phyloP scores from a whole-genome alignment of 2,113 vertebrate genomes.

The Loxodonta africana region DNA sequence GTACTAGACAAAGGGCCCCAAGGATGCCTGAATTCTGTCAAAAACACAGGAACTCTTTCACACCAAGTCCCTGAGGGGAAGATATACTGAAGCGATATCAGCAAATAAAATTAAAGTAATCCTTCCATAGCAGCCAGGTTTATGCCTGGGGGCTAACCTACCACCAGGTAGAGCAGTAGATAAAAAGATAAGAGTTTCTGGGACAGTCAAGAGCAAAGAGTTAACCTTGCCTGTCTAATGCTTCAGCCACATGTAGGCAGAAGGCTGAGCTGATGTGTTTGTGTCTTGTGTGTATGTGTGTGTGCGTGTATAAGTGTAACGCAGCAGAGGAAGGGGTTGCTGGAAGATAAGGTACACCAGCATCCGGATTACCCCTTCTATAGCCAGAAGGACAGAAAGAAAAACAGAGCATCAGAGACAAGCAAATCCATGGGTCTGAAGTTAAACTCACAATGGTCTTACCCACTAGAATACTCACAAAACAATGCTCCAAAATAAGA shows the following conservation, averaged over 20 bases:
- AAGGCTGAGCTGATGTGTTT: not conserved
- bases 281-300: not conserved
- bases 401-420: not conserved
- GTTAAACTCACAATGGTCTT: not conserved
- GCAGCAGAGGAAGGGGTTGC: rapidly evolving
- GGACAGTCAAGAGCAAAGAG: not conserved
- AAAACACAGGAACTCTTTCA: not conserved
- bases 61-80: not conserved
- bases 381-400: not conserved
- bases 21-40: not conserved
- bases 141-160: not conserved
- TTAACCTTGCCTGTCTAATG: not conserved
- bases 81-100: not conserved
- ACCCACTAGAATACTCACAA: not conserved
- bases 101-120: not conserved
- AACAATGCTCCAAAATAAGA: not conserved
- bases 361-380: not conserved
- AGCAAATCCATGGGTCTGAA: not conserved
- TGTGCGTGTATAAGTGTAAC: not conserved
- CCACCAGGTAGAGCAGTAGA: not conserved
- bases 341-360: not conserved
- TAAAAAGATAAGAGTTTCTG: not conserved
- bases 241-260: not conserved
- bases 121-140: not conserved
- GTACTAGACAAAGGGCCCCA: not conserved